Percentiles rank a stretch among this genome's conserved stretches.
Evolutionary conservation across 2,888 invertebrate genomes (phyloP).

Genomic region (Pachliopta kotzebuea): DNA sequence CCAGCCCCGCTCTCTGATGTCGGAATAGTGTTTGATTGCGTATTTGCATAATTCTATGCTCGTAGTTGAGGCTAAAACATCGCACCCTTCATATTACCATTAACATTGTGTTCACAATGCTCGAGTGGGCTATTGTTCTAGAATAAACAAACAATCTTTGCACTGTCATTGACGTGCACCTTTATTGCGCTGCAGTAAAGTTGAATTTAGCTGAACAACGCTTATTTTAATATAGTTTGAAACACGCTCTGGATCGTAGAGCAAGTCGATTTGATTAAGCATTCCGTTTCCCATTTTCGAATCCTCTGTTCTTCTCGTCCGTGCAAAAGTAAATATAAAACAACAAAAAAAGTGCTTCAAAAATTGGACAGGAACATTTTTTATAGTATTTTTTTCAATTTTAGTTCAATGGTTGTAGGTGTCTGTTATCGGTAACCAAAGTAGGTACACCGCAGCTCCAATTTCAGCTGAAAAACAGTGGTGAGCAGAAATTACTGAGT

Average conservation of each 20-base stretch:
- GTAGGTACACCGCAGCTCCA: too few species aligned
- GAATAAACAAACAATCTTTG: conserved; percentile 40
- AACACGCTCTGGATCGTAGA: conserved; percentile 42
- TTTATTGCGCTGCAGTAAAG: conserved; percentile 32
- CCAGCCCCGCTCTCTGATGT: conserved; percentile 9
- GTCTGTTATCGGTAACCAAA: too few species aligned
- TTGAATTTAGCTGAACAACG: conserved; percentile 33
- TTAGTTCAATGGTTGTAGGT: too few species aligned
- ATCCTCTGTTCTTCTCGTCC: conserved; percentile 46
- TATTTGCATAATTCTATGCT: conserved; percentile 29
- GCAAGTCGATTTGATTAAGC: conserved; percentile 63
- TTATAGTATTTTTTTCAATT: too few species aligned
- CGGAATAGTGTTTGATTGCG: conserved; percentile 28
- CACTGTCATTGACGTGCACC: conserved; percentile 18
- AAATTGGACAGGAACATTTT: too few species aligned
- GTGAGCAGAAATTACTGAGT: too few species aligned
- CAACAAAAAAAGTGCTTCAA: too few species aligned
- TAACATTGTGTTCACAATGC: conserved; percentile 55
- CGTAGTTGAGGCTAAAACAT: conserved; percentile 38
- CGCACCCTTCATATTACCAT: conserved; percentile 60
- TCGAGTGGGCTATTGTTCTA: conserved; percentile 59
- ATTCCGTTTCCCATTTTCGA: conserved; percentile 50
- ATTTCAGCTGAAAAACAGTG: too few species aligned
- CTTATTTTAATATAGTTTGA: conserved; percentile 29
- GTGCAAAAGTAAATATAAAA: not conserved